Base-by-base conservation (phyloP, 2,888 invertebrate genomes). In the Chirona hameri region DNA sequence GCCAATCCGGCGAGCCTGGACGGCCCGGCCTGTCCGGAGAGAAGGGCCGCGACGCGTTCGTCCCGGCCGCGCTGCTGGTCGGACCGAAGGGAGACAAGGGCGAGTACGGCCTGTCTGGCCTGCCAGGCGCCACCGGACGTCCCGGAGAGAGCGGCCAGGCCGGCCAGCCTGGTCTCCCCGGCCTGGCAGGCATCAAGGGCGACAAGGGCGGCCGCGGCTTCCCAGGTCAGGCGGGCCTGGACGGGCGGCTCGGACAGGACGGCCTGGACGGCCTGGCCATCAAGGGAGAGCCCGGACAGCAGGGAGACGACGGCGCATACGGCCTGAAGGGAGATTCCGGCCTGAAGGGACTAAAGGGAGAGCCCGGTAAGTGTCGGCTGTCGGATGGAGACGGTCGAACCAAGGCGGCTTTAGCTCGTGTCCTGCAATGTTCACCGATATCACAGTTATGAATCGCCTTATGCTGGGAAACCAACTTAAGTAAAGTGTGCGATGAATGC, bases 21-120 rank as follows among this genome's bases (percentile, higher is more conserved):
- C 81, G 52, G 48, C 83, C 84, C 14, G 85, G 85, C 27, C 24
- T 52, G 4, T 27, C 65, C 46, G 83, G 83, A 3, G 81, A 65
- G 52, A 39, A 60, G 27, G 80, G 80, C 2, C 48, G 29, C 27
- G 80, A 80, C 52, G 80, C 18, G 5, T 80, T 80, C 52, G 80
- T 80, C 27, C 80, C 48, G 52, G 52, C 15, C 52, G 27, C 7
- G 27, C 52, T 76, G 27, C 24, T 76, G 15, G 46, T 79, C n/a
- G 83, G 83, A 10, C 39, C 65, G 21, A 24, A 27, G 48, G 84
- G 84, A 39, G 81, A 82, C 72, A 83, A 84, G 55, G 87, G 87
- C 80, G 92, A 93, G 81, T 91, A 91, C 86, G 97, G 97, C 52
- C 89, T 91, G 72, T 91, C 92, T 85, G 97, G 97, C 31, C 83